Conservation (phyloP, 2,888 invertebrate species). For the Rhagonycha lutea region DNA sequence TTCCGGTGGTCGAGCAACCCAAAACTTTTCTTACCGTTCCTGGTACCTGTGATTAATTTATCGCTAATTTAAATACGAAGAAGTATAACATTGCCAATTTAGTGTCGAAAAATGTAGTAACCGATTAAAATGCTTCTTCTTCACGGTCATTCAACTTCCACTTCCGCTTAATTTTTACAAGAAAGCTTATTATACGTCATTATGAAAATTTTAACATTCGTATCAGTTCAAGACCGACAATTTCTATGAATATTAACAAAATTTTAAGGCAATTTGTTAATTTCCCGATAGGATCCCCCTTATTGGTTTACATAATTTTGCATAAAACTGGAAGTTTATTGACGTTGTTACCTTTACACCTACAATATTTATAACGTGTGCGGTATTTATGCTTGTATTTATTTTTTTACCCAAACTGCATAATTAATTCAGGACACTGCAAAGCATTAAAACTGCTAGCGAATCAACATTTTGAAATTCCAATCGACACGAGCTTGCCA, state of each 20-base stretch:
- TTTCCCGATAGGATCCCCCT: not conserved
- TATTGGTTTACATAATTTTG: not conserved
- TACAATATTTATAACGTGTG: not conserved
- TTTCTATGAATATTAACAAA: not conserved
- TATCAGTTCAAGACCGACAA: not conserved
- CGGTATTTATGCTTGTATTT: not conserved
- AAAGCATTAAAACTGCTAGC: not conserved
- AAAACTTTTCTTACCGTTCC: not conserved
- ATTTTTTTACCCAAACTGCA: not conserved
- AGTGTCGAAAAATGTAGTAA: conserved; percentile 12
- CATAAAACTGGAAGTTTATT: not conserved
- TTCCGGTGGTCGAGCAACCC: no score
- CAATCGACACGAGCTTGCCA: not conserved
- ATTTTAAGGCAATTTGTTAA: not conserved
- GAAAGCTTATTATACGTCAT: not conserved
- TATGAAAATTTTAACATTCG: not conserved
- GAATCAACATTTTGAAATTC: not conserved
- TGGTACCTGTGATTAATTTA: not conserved
- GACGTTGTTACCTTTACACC: not conserved
- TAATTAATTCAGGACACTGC: not conserved
- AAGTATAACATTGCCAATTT: conserved; percentile 1
- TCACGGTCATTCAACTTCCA: conserved; percentile 22
- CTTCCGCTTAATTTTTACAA: conserved; percentile 8
- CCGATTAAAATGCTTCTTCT: conserved; percentile 9
- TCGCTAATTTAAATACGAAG: not conserved